Conservation (phyloP, 2,797 vertebrate species). For the Onychomys arenicola region DNA sequence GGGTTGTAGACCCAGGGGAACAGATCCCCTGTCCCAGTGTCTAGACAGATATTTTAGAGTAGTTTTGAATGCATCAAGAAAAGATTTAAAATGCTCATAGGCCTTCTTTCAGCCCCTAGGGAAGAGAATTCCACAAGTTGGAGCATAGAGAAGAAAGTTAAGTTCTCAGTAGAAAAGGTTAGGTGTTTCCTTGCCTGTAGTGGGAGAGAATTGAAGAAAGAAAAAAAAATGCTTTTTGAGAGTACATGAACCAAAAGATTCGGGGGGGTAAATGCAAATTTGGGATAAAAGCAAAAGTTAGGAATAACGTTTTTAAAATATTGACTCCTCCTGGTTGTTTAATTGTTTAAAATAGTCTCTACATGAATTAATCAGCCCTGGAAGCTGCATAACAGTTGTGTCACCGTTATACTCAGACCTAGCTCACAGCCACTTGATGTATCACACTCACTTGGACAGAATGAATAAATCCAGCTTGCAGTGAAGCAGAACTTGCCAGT, state of each 20-base stretch:
- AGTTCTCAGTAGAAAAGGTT: constrained; percentile 42
- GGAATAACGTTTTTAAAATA: constrained; percentile 58
- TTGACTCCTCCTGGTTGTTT: constrained; percentile 49
- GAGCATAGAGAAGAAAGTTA: constrained; percentile 55
- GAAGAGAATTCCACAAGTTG: constrained; percentile 63
- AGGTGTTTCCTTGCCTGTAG: constrained; percentile 1
- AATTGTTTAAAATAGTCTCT: constrained; percentile 55
- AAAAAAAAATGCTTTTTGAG: not conserved
- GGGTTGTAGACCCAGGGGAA: not conserved
- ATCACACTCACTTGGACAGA: constrained; percentile 67
- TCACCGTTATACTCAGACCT: constrained; percentile 62
- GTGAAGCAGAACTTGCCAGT: constrained; percentile 72
- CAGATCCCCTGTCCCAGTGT: not conserved
- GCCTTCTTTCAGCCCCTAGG: constrained; percentile 42
- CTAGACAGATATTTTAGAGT: not conserved
- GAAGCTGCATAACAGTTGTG: constrained; percentile 30
- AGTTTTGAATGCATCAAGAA: not conserved
- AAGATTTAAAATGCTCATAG: not conserved
- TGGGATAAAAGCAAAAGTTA: constrained; percentile 32
- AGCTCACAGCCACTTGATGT: constrained; percentile 63
- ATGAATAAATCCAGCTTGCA: constrained; percentile 77
- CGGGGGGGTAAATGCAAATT: constrained; percentile 13
- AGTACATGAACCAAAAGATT: constrained; percentile 33
- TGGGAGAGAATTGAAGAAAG: not conserved
- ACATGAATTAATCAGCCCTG: constrained; percentile 52